These are phyloP conservation scores for Chrysotoxum bicinctum DNA, from an alignment of 2,888 invertebrate genomes.

Conservation along the genomic window DNA sequence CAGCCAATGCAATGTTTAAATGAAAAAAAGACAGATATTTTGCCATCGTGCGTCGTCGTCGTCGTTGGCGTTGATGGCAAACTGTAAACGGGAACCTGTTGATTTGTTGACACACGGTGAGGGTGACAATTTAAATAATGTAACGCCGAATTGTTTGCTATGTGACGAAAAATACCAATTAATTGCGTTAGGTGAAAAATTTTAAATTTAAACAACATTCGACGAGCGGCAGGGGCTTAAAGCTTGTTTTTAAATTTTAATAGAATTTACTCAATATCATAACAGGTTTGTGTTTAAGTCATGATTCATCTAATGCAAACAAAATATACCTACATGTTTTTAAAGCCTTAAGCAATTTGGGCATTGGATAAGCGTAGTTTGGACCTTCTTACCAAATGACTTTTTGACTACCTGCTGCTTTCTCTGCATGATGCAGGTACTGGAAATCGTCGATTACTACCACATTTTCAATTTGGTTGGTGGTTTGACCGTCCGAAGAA, in stretches of 20 bases:
- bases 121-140: conserved; percentile 60
- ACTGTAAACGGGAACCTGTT: conserved; percentile 65
- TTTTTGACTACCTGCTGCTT: no score
- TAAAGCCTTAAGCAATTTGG: no score
- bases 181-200: conserved; percentile 33
- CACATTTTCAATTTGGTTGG: no score
- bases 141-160: conserved; percentile 21
- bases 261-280: not conserved
- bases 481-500: no score
- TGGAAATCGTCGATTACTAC: no score
- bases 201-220: not conserved
- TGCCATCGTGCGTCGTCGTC: not conserved
- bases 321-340: no score
- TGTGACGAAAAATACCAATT: conserved; percentile 51
- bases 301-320: no score
- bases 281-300: no score
- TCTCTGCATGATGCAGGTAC: no score
- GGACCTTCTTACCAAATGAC: no score
- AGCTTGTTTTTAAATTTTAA: not conserved
- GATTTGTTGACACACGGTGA: conserved; percentile 70
- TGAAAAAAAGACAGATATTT: conserved; percentile 18
- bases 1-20: conserved; percentile 46
- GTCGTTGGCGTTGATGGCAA: conserved; percentile 20
- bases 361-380: no score
- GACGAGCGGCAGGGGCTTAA: not conserved